Evolutionary conservation across 1,140 invertebrate species (phyloP), one percentile per base, ranked within the genome.

Genomic region (Brachionus manjavacas): DNA sequence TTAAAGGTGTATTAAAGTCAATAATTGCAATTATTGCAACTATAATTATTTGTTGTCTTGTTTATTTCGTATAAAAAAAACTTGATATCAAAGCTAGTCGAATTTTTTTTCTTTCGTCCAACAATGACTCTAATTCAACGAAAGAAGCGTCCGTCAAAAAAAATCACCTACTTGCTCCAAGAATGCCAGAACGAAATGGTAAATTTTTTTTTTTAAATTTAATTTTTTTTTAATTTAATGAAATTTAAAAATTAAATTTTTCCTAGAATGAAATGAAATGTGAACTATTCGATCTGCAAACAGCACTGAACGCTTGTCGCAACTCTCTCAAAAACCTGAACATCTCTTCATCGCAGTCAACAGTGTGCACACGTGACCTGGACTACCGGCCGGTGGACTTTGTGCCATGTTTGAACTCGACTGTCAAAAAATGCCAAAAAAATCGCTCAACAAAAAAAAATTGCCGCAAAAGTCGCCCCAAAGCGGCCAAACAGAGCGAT

Each of bases 91-190:
- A 74, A 74, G 39, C 20, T 74, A 74, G 66, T 68, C 66, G 66
- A 31, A 6, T 68, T 68, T 39, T 68, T 68, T 35, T 35, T 68
- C 25, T 4, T 31, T 31, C 25, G 31, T 20, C 2, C 41, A 76
- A 76, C 16, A 74, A 74, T 74, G 72, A 76, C 72, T 49, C 20
- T 76, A n/a, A 76, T 76, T 76, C 72, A 76, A 76, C 39, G 72
- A 23, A 76, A 49, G 41, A 20, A 76, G 49, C 39, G 43, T 49
- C 72, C 72, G 23, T 76, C 72, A 4, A 76, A 76, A 49, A 76
- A 76, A 76, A 76, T 76, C 9, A 76, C 41, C 41, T 76, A 76
- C 28, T 8, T 76, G 14, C 72, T 76, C n/a, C 7, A 76, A 76
- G 72, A 76, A 25, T 76, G 72, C 6, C 39, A 49, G 41, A 52